Base-by-base conservation (phyloP, 2,797 vertebrate species). In the Fistularia commersonii region DNA sequence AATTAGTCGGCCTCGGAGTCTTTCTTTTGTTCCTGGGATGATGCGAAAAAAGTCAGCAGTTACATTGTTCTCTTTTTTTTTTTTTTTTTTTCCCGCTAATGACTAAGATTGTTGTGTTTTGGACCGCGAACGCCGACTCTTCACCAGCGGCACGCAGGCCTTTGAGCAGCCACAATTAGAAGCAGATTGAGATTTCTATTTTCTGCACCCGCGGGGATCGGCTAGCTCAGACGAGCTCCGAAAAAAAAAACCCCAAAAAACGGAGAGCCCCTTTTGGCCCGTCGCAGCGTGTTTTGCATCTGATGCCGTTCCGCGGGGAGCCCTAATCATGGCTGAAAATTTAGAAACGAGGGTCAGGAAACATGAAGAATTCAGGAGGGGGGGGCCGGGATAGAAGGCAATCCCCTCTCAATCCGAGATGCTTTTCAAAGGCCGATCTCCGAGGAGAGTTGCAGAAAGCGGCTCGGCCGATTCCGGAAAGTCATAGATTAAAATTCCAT, bases 261-360 rank as follows among this genome's bases (percentile, higher is more conserved):
- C 68, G 52, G 65, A 80, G 63, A 57, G 70, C 23, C 51, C 58
- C 69, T 54, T 53, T 61, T 77, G 59, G 61, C 61, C 62, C 60
- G 54, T 68, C 77, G 68, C 74, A 74, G 64, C 45, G 56, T 47
- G 60, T 23, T 61, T 64, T 57, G 73, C 79, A 79, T 84, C 63
- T 59, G 62, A 84, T 66, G 66, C 64, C 36, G 39, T 67, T 82
- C 86, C 78, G 53, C 39, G 13, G 77, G 82, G 85, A 81, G 74
- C 64, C 69, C 52, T 84, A 82, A 88, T 87, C 87, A 86, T 74
- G 79, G 83, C 83, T 59, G 55, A 76, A 82, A 77, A 83, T 65
- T 64, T 48, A 55, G 43, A 79, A 86, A 87, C 82, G 61, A 76
- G 75, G 81, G 81, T 85, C 74, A 87, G 78, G 61, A 74, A 82